Conservation (phyloP, 1,140 invertebrate species). For the Heliconius himera region DNA sequence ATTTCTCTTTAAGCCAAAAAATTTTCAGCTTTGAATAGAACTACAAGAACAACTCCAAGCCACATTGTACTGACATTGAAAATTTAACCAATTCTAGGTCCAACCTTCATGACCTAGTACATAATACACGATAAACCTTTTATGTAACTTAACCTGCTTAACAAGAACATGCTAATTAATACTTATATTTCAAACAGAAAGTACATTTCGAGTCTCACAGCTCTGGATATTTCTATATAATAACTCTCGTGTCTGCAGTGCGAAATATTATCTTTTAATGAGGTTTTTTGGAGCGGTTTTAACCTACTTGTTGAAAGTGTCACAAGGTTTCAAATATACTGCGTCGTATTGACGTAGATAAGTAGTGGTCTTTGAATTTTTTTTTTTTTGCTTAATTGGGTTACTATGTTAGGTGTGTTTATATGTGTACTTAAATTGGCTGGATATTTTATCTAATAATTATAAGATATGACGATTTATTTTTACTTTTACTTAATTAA, state of each 20-base stretch:
- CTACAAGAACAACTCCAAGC: not conserved
- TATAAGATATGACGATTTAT: too few relatives aligned
- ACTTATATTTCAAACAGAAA: constrained; percentile 2
- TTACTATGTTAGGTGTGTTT: not conserved
- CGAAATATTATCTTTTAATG: constrained; percentile 13
- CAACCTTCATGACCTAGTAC: not conserved
- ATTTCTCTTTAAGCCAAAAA: too few relatives aligned
- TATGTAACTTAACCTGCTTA: constrained; percentile 4
- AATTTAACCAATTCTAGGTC: not conserved
- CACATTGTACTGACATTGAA: not conserved
- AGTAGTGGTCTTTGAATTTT: not conserved
- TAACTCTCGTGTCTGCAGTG: not conserved
- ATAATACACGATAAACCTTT: not conserved
- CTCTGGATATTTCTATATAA: constrained; percentile 7
- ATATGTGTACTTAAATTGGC: not conserved
- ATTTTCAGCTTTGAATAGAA: not conserved
- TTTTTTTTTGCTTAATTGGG: not conserved
- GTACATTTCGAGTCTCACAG: constrained; percentile 6
- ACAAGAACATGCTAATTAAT: constrained; percentile 9
- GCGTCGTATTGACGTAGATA: not conserved
- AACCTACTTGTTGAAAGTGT: not conserved
- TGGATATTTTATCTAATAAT: not conserved
- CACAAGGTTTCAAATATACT: not conserved
- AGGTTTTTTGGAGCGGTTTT: constrained; percentile 12
- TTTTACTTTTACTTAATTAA: too few relatives aligned